Conservation (phyloP, 2,113 vertebrate species). For the Tetrax tetrax region DNA sequence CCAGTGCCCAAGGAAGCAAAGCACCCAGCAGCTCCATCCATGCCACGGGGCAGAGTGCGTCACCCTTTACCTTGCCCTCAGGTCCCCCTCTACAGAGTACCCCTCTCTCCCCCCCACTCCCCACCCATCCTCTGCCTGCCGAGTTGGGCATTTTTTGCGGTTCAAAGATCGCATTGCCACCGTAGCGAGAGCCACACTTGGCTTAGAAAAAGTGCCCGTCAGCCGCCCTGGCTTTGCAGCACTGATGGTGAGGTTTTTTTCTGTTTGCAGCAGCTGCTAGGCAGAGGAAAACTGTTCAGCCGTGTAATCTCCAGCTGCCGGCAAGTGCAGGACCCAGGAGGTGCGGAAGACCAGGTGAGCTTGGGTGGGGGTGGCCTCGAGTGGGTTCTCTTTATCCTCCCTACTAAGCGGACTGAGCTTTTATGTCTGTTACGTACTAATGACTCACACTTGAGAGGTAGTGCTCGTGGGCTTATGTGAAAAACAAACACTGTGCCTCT, state of each 20-base stretch:
- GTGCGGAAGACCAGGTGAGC: not conserved
- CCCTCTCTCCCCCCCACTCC: not conserved
- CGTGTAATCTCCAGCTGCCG: not conserved
- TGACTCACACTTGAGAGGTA: not conserved
- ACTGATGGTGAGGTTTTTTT: not conserved
- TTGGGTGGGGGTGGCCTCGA: not conserved
- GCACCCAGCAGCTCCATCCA: fast-evolving
- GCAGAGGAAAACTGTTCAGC: not conserved
- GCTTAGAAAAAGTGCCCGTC: fast-evolving
- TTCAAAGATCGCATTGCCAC: not conserved
- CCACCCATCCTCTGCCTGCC: not conserved
- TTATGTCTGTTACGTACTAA: not conserved
- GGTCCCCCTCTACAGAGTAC: not conserved
- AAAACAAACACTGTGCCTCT: conserved; percentile 29
- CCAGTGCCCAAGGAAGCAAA: not conserved
- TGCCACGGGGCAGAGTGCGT: not conserved
- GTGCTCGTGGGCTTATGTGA: not conserved
- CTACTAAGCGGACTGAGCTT: not conserved
- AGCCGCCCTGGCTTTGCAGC: not conserved
- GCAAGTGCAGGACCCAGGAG: not conserved
- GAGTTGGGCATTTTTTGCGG: not conserved
- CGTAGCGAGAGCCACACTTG: not conserved
- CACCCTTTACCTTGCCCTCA: not conserved
- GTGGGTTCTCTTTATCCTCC: not conserved
- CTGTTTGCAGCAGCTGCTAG: not conserved